These are phyloP conservation scores for Eucera pruinosa DNA, from an alignment of 2,888 invertebrate species.

Conservation along the genomic window DNA sequence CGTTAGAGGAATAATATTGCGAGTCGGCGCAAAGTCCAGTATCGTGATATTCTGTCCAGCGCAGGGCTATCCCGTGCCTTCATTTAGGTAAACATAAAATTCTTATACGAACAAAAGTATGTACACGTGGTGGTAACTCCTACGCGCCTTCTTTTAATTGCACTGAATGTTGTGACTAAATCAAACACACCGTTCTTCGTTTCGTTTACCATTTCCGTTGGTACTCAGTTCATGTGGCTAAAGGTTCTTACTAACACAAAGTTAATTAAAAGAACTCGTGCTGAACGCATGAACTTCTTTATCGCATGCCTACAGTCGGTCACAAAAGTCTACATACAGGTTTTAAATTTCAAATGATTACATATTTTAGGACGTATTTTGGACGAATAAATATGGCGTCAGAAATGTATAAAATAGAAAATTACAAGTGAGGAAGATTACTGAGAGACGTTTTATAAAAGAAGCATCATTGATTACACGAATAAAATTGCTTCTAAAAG, in stretches of 20 bases:
- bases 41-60: conserved; percentile 90
- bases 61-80: conserved; percentile 89
- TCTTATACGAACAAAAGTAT: neutral
- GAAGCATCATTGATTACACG: no score
- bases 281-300: conserved; percentile 3
- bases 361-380: no score
- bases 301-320: conserved; percentile 46
- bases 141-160: conserved; percentile 22
- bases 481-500: no score
- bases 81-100: conserved; percentile 84
- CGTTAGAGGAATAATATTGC: conserved; percentile 89
- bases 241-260: conserved; percentile 38
- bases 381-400: no score
- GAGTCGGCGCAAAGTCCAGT: conserved; percentile 87
- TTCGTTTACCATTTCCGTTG: neutral
- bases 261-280: neutral
- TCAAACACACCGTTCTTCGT: neutral
- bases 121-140: conserved; percentile 1
- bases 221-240: conserved; percentile 1
- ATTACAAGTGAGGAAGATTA: no score
- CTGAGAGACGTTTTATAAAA: no score
- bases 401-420: no score
- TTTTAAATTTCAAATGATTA: no score
- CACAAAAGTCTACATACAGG: no score
- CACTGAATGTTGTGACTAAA: conserved; percentile 42